phyloP scores from a whole-genome alignment of 1,140 invertebrate species.

The Drosophila pseudoananassae region DNA sequence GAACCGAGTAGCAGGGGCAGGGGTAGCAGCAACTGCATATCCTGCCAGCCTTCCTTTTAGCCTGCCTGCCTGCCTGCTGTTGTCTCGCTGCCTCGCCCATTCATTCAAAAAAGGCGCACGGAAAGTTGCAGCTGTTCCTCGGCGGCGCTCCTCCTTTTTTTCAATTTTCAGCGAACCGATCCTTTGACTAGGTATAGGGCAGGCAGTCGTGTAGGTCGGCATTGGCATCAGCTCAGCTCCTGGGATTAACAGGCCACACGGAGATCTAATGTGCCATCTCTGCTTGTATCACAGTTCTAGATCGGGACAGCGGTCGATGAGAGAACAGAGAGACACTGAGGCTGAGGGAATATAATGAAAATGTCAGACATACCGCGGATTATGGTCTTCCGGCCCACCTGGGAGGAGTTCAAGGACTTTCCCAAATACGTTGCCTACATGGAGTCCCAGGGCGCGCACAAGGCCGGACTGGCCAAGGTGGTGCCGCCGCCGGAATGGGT shows the following conservation, averaged over 20 bases:
- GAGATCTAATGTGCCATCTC: slow-evolving; percentile 33
- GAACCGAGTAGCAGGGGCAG: slow-evolving; percentile 7
- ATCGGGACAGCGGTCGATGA: slow-evolving; percentile 14
- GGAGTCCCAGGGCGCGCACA: slow-evolving; percentile 96
- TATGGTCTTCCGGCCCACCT: slow-evolving; percentile 95
- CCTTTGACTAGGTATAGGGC: slow-evolving; percentile 27
- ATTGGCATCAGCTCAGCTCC: slow-evolving; percentile 36
- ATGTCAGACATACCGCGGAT: slow-evolving; percentile 83
- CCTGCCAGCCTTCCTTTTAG: slow-evolving; percentile 62
- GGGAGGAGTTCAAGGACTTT: slow-evolving; percentile 98
- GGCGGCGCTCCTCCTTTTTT: slow-evolving; percentile 35
- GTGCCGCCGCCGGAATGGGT: slow-evolving; percentile 98
- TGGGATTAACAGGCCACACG: slow-evolving; percentile 35
- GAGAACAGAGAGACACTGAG: neutral
- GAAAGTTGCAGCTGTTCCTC: slow-evolving; percentile 71
- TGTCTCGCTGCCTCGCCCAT: slow-evolving; percentile 49
- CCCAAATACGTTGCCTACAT: slow-evolving; percentile 95
- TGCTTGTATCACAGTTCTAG: slow-evolving; percentile 55
- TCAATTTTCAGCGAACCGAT: slow-evolving; percentile 34
- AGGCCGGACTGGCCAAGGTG: slow-evolving; percentile 97
- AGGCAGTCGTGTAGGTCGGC: slow-evolving; percentile 4
- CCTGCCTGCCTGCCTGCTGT: slow-evolving; percentile 36
- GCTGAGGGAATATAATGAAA: slow-evolving; percentile 34
- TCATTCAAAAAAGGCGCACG: slow-evolving; percentile 66
- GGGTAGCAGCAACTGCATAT: slow-evolving; percentile 52